These are phyloP conservation scores for Eidolon dupreanum DNA, from an alignment of 2,797 vertebrate species.

Conservation along the genomic window DNA sequence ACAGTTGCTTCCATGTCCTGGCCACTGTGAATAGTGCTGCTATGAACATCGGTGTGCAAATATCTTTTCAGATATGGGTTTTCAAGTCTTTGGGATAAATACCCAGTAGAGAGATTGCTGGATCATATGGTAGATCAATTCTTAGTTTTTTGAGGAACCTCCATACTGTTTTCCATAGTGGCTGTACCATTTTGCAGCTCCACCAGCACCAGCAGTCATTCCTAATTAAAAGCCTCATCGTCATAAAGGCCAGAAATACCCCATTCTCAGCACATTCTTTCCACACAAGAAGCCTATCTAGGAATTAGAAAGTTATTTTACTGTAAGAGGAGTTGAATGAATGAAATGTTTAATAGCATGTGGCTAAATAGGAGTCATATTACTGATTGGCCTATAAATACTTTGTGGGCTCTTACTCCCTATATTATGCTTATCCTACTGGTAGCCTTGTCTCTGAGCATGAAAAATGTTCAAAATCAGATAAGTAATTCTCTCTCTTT, in stretches of 20 bases:
- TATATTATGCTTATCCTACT: not conserved
- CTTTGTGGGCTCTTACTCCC: not conserved
- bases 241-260: not conserved
- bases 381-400: not conserved
- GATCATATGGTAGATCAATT: too few relatives aligned
- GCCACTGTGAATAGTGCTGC: too few relatives aligned
- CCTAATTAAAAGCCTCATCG: slow-evolving; percentile 8
- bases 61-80: too few relatives aligned
- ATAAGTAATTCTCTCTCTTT: not conserved
- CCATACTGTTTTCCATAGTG: too few relatives aligned
- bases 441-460: not conserved
- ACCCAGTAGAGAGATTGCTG: too few relatives aligned
- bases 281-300: not conserved
- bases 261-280: not conserved
- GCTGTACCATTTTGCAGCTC: too few relatives aligned
- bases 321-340: not conserved
- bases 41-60: too few relatives aligned
- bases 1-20: too few relatives aligned
- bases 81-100: too few relatives aligned
- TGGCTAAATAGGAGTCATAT: not conserved
- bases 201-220: too few relatives aligned
- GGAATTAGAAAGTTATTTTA: not conserved
- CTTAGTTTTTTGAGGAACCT: too few relatives aligned
- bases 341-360: not conserved
- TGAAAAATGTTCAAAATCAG: not conserved